These are phyloP conservation scores for Colletes collaris DNA, from an alignment of 2,888 invertebrate genomes.

Conservation along the genomic window DNA sequence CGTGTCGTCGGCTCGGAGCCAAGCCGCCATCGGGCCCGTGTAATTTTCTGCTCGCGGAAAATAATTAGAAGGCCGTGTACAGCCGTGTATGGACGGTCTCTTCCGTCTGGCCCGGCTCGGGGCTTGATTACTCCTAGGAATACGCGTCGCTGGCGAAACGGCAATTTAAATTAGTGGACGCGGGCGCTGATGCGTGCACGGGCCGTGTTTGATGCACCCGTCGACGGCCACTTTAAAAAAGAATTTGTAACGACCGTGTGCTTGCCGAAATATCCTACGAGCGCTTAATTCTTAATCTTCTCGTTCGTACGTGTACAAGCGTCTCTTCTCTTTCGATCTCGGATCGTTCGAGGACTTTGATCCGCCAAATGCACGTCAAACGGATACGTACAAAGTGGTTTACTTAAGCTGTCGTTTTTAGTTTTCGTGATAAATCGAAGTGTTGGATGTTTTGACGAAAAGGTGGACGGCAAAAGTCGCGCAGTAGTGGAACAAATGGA, in stretches of 20 bases:
- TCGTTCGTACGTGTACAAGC: neutral
- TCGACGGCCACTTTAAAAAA: slow-evolving; percentile 27
- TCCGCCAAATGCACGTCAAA: neutral
- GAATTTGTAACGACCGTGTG: slow-evolving; percentile 38
- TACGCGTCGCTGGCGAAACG: slow-evolving; percentile 58
- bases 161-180: slow-evolving; percentile 70
- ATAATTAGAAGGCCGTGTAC: slow-evolving; percentile 58
- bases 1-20: slow-evolving; percentile 10
- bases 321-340: neutral
- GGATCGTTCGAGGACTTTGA: neutral
- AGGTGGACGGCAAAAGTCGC: no score
- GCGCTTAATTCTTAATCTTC: slow-evolving; percentile 13
- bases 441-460: neutral
- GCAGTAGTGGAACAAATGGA: no score
- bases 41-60: slow-evolving; percentile 58
- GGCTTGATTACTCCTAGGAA: slow-evolving; percentile 66
- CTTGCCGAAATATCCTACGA: slow-evolving; percentile 17
- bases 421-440: neutral
- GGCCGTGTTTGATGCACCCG: slow-evolving; percentile 34
- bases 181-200: slow-evolving; percentile 13
- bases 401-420: neutral
- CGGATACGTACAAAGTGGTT: neutral
- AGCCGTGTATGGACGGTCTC: slow-evolving; percentile 37
- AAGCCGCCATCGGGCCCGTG: slow-evolving; percentile 13
- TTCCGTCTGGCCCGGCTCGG: slow-evolving; percentile 47